Base-by-base conservation (phyloP, 2,888 invertebrate genomes). In the Danaus chrysippus region DNA sequence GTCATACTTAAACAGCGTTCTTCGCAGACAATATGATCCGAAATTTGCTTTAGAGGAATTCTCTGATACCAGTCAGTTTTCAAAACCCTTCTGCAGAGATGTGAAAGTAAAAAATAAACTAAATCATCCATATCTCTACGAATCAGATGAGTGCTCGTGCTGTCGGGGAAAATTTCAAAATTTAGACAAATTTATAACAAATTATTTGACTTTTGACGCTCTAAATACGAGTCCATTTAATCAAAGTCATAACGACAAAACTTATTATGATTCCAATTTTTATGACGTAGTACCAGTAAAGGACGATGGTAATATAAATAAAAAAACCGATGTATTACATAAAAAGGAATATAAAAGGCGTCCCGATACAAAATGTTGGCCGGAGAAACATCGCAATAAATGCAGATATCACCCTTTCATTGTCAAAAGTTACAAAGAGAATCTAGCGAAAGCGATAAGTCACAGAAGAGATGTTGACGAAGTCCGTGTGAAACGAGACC, bases 271-370 rank as follows among this genome's bases (percentile, higher is more conserved):
- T 65, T 79, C 86, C 3, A 82, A 79, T 59, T 73, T 81, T 42
- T 87, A 87, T 55, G 90, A 90, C 66, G 66, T 87, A 15, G 68
- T 84, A 17, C 89, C 89, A 1, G 88, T 89, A 1, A 88, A 78
- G 70, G 88, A 89, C 68, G 79, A 76, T 41, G 56, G 79, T 1
- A 15, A 68, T 5, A 79, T 76, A 69, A 61, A 63, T 15, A 70
- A 69, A 59, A 78, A 76, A 57, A 69, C 74, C 41, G 66, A 69
- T 0, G 72, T 74, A 15, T 60, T 43, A 17, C 44, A 62, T 10
- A 78, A 74, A 61, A 79, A 73, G 44, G 72, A 76, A 52, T 58
- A 61, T 42, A 75, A 69, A 58, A 66, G 62, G 15, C 59, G 70
- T 10, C 64, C 69, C 17, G 68, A 71, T 23, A 69, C 72, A 12